These are phyloP conservation scores for Neoaliturus tenellus DNA, from an alignment of 2,888 invertebrate species.

Conservation along the genomic window DNA sequence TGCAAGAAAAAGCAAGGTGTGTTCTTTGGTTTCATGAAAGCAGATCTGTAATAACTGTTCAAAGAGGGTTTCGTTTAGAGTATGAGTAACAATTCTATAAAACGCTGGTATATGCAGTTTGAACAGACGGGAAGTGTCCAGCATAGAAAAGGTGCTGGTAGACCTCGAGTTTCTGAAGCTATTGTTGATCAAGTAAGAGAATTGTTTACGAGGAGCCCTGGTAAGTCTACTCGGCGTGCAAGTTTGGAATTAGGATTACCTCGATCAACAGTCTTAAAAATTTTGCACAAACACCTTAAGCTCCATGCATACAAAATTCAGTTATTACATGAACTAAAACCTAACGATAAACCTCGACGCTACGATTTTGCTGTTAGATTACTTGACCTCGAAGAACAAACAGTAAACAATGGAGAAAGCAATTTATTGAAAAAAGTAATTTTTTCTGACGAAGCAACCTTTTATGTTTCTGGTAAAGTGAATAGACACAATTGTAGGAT, in stretches of 20 bases:
- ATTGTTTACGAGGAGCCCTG: conserved; percentile 39
- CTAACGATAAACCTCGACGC: conserved; percentile 13
- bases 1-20: conserved; percentile 10
- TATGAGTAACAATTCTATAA: conserved; percentile 29
- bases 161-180: conserved; percentile 33
- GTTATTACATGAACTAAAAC: background rate
- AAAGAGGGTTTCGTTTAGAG: conserved; percentile 40
- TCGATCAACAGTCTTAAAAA: conserved; percentile 14
- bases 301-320: conserved; percentile 33
- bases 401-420: background rate
- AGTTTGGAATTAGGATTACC: conserved; percentile 34
- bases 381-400: conserved; percentile 21
- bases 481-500: conserved; percentile 43
- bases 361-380: background rate
- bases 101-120: conserved; percentile 8
- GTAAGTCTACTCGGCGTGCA: conserved; percentile 22
- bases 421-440: background rate
- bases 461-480: conserved; percentile 34
- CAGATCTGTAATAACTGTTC: conserved; percentile 45
- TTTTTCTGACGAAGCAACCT: conserved; percentile 44
- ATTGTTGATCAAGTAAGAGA: conserved; percentile 32
- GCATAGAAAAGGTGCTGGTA: conserved; percentile 40
- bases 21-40: conserved; percentile 43
- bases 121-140: conserved; percentile 37
- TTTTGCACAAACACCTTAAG: conserved; percentile 25